Evolutionary conservation across 1,140 invertebrate genomes (phyloP).

Genomic region (Panonychus citri): DNA sequence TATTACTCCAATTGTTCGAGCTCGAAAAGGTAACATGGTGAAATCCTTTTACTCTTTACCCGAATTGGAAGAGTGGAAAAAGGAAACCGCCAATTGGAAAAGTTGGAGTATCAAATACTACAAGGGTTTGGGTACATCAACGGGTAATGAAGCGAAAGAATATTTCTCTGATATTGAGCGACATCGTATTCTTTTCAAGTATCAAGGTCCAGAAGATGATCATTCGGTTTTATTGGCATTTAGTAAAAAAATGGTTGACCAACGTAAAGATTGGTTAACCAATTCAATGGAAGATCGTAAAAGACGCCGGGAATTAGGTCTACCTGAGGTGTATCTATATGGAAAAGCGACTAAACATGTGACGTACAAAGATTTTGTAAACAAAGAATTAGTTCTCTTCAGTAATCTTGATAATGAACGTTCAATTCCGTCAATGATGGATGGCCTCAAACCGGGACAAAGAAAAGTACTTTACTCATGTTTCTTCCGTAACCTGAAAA

Average conservation of each 20-base stretch:
- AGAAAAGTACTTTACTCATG: conserved; percentile 86
- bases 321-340: conserved; percentile 72
- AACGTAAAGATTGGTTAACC: conserved; percentile 89
- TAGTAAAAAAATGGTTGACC: conserved; percentile 80
- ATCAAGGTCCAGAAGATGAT: conserved; percentile 64
- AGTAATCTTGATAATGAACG: conserved; percentile 90
- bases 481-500: conserved; percentile 84
- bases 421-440: conserved; percentile 79
- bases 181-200: conserved; percentile 75
- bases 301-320: conserved; percentile 56
- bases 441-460: conserved; percentile 91
- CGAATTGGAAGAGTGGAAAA: conserved; percentile 95
- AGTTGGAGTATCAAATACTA: conserved; percentile 95
- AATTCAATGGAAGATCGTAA: conserved; percentile 90
- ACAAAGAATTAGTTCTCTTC: conserved; percentile 89
- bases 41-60: conserved; percentile 85
- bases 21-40: conserved; percentile 46
- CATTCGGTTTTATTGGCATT: conserved; percentile 87
- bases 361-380: conserved; percentile 81
- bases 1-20: conserved; percentile 98
- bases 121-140: conserved; percentile 99
- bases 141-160: conserved; percentile 91
- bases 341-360: conserved; percentile 66
- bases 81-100: conserved; percentile 63
- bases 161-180: conserved; percentile 89